Percentiles rank a stretch among this genome's conserved stretches.
phyloP scores from a whole-genome alignment of 1,140 invertebrate species.

The Pseudachorutes palmiensis region DNA sequence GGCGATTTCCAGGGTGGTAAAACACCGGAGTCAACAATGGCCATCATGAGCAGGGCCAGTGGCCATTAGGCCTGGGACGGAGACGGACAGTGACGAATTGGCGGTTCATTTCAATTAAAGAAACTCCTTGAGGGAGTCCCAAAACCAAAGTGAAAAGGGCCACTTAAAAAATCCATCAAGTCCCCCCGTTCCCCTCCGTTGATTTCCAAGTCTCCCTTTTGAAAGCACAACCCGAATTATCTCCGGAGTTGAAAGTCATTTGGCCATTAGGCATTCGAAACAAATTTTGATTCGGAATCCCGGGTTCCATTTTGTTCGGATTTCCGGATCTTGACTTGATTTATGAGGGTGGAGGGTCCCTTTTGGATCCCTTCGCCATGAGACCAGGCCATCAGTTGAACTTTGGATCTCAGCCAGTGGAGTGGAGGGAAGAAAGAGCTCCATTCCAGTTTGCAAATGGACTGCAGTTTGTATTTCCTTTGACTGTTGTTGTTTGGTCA shows the following conservation, averaged over 20 bases:
- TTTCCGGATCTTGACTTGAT: neutral
- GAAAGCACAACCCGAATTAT: neutral
- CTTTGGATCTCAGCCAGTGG: neutral
- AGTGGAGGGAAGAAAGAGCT: neutral
- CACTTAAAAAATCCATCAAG: conserved; percentile 14
- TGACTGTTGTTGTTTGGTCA: too few relatives aligned
- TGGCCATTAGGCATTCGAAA: neutral
- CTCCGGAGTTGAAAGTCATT: neutral
- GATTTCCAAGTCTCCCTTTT: neutral
- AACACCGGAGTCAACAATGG: neutral
- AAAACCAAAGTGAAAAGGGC: neutral
- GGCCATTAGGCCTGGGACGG: neutral
- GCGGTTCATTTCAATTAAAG: conserved; percentile 2
- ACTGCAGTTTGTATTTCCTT: too few relatives aligned
- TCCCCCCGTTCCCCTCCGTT: neutral
- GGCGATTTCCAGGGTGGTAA: neutral
- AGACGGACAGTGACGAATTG: neutral
- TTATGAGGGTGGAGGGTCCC: neutral
- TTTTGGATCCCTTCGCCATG: neutral
- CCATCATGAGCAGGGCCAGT: neutral
- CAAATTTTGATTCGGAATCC: neutral
- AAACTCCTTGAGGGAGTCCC: neutral
- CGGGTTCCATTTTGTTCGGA: neutral
- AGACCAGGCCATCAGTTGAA: neutral
- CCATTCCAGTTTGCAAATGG: too few relatives aligned